phyloP scores from a whole-genome alignment of 92 coral and sea anemone species.

The Phenganax stokvisi region DNA sequence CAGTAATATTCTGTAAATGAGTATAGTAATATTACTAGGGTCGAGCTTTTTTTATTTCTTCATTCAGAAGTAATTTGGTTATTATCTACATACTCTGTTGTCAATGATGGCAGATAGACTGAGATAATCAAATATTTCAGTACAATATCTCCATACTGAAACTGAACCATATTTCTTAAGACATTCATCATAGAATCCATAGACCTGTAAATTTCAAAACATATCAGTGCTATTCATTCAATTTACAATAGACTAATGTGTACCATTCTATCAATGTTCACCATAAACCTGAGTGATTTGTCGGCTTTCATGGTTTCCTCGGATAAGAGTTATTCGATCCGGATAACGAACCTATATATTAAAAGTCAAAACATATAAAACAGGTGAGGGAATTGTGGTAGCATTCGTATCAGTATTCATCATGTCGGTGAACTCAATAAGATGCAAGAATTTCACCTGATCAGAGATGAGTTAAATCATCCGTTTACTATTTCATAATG shows the following conservation, averaged over 20 bases:
- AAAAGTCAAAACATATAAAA: background rate
- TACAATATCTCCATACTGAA: constrained; percentile 99
- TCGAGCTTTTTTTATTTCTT: background rate
- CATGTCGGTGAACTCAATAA: too few species aligned
- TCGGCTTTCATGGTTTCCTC: constrained; percentile 98
- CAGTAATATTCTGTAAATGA: background rate
- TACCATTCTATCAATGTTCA: background rate
- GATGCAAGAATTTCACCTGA: background rate
- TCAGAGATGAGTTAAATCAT: background rate
- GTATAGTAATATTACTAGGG: background rate
- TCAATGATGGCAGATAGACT: constrained; percentile 97
- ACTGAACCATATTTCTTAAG: constrained; percentile 98
- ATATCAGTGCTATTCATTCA: background rate
- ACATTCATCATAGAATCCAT: constrained; percentile 99
- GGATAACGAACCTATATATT: constrained; percentile 92
- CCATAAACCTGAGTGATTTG: constrained; percentile 86
- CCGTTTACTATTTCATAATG: background rate
- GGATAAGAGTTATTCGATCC: constrained; percentile 92
- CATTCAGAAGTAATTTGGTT: background rate
- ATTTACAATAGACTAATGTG: background rate
- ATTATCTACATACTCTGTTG: constrained; percentile 62
- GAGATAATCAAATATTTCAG: constrained; percentile 96
- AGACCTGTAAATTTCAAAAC: constrained; percentile 56
- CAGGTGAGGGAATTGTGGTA: too few species aligned
- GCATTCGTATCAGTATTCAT: too few species aligned